Evolutionary conservation across 1,140 invertebrate species (phyloP), one percentile per base, ranked within the genome.

Genomic region (Coelopa frigida): DNA sequence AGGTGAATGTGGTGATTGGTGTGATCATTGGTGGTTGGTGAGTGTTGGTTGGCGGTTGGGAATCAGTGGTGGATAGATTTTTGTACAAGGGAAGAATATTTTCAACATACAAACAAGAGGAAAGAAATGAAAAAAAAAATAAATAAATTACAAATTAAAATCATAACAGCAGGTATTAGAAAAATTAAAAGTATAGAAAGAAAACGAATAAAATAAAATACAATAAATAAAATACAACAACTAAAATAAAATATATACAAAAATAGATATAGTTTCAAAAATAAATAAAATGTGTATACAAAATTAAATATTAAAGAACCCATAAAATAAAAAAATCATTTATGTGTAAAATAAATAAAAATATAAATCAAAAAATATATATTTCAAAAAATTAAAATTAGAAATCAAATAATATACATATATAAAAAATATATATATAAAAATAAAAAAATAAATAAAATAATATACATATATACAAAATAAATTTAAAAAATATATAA

Each of bases 121-220:
- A 38, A 51, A 51, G 46, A 46, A 46, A 55, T 37, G 46, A 52
- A 49, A 42, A 41, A 24, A 48, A 48, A 56, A 44, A 54, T 36
- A 33, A 21, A 56, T 44, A 56, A 38, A 6, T 14, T 36, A 46
- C 23, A 37, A 18, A 24, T 17, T 7, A 27, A 17, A n/a, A n/a
- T n/a, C n/a, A n/a, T n/a, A n/a, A n/a, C n/a, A n/a, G n/a, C n/a
- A n/a, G n/a, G n/a, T n/a, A n/a, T n/a, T n/a, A n/a, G n/a, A n/a
- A n/a, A n/a, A n/a, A n/a, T n/a, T n/a, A n/a, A n/a, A n/a, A n/a
- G n/a, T n/a, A n/a, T n/a, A n/a, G n/a, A n/a, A n/a, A n/a, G n/a
- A n/a, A n/a, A n/a, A n/a, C n/a, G n/a, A n/a, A n/a, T n/a, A n/a
- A n/a, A n/a, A n/a, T n/a, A n/a, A n/a, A n/a, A n/a, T n/a, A n/a